Conservation (phyloP, 2,113 vertebrate genomes). For the Tetrao urogallus region DNA sequence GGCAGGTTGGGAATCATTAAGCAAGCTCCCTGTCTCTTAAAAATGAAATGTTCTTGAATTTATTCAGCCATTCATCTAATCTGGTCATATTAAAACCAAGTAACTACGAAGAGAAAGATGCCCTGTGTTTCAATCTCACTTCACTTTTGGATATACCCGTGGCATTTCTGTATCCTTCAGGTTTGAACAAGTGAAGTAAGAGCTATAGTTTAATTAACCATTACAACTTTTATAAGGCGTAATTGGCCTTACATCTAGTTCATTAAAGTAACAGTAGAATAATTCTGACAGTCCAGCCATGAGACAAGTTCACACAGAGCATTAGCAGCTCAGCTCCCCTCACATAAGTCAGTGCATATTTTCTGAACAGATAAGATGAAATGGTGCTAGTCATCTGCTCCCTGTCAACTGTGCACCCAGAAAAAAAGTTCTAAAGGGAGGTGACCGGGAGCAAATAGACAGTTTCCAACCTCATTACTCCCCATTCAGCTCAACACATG, state of each 20-base stretch:
- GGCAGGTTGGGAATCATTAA: conserved; percentile 18
- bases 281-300: conserved; percentile 25
- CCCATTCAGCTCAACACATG: conserved; percentile 31
- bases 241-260: conserved; percentile 35
- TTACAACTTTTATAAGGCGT: conserved; percentile 13
- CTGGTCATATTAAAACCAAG: background rate
- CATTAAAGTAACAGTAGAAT: conserved; percentile 44
- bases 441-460: conserved; percentile 43
- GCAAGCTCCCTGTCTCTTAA: conserved; percentile 2
- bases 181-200: background rate
- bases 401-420: background rate
- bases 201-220: conserved; percentile 53
- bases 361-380: conserved; percentile 27
- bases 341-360: background rate
- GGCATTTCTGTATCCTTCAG: conserved; percentile 1
- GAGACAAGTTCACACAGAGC: conserved; percentile 18
- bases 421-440: background rate
- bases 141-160: background rate
- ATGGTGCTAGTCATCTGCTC: background rate
- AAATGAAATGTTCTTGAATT: conserved; percentile 33
- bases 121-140: background rate
- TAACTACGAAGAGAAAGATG: background rate
- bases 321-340: background rate
- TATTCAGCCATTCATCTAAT: background rate
- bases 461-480: conserved; percentile 35